These are phyloP conservation scores for Trichopoda pennipes DNA, from an alignment of 2,888 invertebrate genomes.

Conservation along the genomic window DNA sequence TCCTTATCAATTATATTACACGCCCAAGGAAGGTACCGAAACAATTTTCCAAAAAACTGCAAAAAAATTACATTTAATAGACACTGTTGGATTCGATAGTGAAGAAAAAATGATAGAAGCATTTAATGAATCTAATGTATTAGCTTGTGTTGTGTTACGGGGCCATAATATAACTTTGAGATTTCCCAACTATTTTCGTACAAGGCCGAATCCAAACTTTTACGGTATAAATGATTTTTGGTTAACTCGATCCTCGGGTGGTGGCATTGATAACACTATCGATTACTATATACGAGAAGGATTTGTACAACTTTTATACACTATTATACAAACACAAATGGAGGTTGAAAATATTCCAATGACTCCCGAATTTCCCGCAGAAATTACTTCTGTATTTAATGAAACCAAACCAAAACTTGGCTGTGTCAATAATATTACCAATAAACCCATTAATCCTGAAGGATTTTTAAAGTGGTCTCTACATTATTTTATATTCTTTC, in stretches of 20 bases:
- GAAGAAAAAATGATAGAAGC: conserved; percentile 65
- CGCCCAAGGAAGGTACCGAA: conserved; percentile 65
- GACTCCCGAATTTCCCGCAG: not conserved
- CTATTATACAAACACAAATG: not conserved
- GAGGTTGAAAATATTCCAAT: not conserved
- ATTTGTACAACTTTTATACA: conserved; percentile 75
- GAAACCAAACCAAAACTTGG: conserved; percentile 11
- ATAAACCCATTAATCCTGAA: conserved; percentile 51
- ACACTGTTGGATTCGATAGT: conserved; percentile 43
- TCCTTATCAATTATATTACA: conserved; percentile 67
- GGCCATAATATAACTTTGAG: conserved; percentile 66
- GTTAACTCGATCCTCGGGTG: conserved; percentile 75
- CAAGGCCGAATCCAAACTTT: conserved; percentile 46
- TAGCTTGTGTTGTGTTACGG: conserved; percentile 73
- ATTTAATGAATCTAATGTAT: conserved; percentile 70
- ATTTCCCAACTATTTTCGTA: conserved; percentile 74
- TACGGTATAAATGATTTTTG: conserved; percentile 71
- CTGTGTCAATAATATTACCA: conserved; percentile 18
- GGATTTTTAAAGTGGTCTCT: conserved; percentile 70
- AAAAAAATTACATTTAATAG: conserved; percentile 2
- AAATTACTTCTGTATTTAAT: conserved; percentile 71
- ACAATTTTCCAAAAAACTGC: conserved; percentile 1
- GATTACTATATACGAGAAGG: conserved; percentile 77
- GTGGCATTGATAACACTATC: conserved; percentile 63
- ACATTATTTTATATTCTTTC: conserved; percentile 73